These are phyloP conservation scores for Amphilophus citrinellus DNA, from an alignment of 2,113 vertebrate species.

Conservation along the genomic window DNA sequence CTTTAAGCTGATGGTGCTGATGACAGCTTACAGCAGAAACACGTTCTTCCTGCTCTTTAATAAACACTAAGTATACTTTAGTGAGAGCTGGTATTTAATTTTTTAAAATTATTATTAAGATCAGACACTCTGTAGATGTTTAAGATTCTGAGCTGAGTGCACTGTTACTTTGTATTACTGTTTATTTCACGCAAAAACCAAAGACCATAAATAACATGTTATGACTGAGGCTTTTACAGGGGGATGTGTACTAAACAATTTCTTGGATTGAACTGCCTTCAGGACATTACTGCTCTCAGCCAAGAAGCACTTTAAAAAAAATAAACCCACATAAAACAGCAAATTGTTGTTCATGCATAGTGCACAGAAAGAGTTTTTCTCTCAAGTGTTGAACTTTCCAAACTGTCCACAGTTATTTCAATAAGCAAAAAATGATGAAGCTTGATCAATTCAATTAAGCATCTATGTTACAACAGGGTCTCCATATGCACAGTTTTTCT, in stretches of 20 bases:
- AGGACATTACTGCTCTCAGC: neutral
- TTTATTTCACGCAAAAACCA: constrained; percentile 1
- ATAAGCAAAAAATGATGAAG: too few relatives aligned
- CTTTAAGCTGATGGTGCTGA: neutral
- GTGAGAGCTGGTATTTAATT: neutral
- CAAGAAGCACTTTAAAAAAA: constrained; percentile 3
- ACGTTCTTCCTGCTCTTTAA: neutral
- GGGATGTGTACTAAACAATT: neutral
- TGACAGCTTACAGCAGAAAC: neutral
- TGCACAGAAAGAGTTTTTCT: neutral
- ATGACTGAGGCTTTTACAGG: neutral
- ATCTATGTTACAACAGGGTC: constrained; percentile 83
- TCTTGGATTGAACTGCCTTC: neutral
- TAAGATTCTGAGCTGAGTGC: neutral
- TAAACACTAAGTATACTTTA: neutral
- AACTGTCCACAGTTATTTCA: neutral
- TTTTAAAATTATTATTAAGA: too few relatives aligned
- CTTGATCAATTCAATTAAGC: neutral
- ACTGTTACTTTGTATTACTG: neutral
- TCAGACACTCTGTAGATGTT: neutral
- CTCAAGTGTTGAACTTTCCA: neutral
- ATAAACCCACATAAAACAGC: neutral
- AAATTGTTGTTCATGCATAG: neutral
- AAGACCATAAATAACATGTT: neutral
- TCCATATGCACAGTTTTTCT: constrained; percentile 89